Percentiles rank a stretch among this genome's conserved stretches.
Conservation (phyloP, 2,113 vertebrate genomes). For the Charadrius vociferus region DNA sequence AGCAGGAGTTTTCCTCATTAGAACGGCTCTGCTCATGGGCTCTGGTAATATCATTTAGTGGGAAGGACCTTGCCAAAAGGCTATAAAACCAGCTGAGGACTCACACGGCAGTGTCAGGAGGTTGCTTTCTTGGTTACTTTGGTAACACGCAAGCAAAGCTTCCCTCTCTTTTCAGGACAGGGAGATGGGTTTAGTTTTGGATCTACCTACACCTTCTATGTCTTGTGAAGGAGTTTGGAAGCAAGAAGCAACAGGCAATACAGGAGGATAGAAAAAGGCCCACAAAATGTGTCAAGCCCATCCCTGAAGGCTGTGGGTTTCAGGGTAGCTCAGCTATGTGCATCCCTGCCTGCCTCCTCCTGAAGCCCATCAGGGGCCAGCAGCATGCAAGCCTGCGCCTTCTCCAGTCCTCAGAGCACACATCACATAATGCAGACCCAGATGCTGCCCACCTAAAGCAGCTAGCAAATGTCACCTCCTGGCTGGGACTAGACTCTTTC, state of each 20-base stretch:
- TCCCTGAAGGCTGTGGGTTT: not conserved
- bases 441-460: not conserved
- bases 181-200: not conserved
- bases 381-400: not conserved
- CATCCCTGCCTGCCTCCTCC: not conserved
- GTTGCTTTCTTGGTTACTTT: conserved; percentile 55
- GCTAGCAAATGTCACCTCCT: not conserved
- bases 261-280: not conserved
- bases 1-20: conserved; percentile 66
- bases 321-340: not conserved
- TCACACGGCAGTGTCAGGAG: conserved; percentile 38
- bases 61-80: not conserved
- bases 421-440: not conserved
- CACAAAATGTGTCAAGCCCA: not conserved
- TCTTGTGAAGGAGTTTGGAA: not conserved
- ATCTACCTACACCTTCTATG: not conserved
- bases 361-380: not conserved
- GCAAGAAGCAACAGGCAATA: not conserved
- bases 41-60: conserved; percentile 61
- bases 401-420: not conserved
- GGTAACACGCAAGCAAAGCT: conserved; percentile 62
- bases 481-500: not conserved
- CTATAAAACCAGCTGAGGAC: conserved; percentile 31
- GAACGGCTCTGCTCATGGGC: not conserved
- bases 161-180: conserved; percentile 19